Base-by-base conservation (phyloP, 2,888 invertebrate species). In the Chydorus sphaericus region DNA sequence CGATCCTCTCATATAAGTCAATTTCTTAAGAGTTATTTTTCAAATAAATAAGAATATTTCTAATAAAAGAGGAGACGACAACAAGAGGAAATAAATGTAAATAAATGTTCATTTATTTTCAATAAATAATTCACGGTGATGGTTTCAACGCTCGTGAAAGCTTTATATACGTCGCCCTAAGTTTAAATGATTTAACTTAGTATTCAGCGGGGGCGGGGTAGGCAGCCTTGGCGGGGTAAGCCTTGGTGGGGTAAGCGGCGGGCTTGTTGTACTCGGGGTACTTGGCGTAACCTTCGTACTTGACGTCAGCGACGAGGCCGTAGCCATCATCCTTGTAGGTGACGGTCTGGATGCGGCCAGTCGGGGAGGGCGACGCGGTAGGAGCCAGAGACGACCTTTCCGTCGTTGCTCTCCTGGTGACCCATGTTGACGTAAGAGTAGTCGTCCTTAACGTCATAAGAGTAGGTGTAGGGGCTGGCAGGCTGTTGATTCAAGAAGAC, bases 231-330 rank as follows among this genome's bases (percentile, higher is more conserved):
- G 8, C 48, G 28, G 48, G 20, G n/a, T 18, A 23, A 7, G n/a
- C 2, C 10, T 10, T 7, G 48, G 48, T 28, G 20, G 18, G 20
- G 26, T 14, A 48, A 18, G 16, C 18, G n/a, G 48, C 20, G 20
- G n/a, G 10, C 18, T 18, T 7, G 3, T 16, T 30, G n/a, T 50
- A 50, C 20, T 29, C 52, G 68, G 65, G 54, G 63, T 79, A 83
- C 18, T 71, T 73, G 0, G 83, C 82, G 60, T 80, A 76, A 16
- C 83, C 84, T 65, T 84, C 83, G 67, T 85, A 82, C 59, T 77
- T 73, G 6, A 89, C 87, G 73, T 88, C 86, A 62, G 90, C 90
- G 66, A 87, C 85, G 72, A 85, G 90, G 33, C 90, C 90, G 63
- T 86, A 85, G 10, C 8, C 20, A 66, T 89, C 89, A 1, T 85